phyloP scores from a whole-genome alignment of 2,888 invertebrate genomes.

The Diplolepis rosae region DNA sequence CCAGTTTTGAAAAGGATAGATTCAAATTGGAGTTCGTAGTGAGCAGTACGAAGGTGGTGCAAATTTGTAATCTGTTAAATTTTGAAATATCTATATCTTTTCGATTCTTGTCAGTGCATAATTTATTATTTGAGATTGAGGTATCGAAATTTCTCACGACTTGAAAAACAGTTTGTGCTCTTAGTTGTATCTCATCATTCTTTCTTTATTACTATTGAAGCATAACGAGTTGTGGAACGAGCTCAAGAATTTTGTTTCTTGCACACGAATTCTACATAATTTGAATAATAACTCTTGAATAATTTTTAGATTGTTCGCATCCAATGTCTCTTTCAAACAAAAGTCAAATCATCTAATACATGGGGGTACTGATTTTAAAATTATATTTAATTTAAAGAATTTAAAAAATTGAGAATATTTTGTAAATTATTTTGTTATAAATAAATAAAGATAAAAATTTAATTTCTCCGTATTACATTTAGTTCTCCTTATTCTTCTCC shows the following conservation, averaged over 20 bases:
- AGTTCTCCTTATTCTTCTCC: not conserved
- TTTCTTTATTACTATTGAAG: constrained; percentile 23
- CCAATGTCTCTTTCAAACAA: not conserved
- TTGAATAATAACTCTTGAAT: too few species aligned
- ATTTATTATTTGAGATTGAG: not conserved
- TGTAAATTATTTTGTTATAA: not conserved
- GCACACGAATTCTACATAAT: constrained; percentile 18
- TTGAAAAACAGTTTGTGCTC: constrained; percentile 18
- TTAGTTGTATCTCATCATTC: constrained; percentile 8
- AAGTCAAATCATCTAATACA: too few species aligned
- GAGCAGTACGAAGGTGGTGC: constrained; percentile 61
- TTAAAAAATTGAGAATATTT: too few species aligned
- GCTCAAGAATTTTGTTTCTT: not conserved
- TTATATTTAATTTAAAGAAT: too few species aligned
- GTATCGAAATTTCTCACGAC: not conserved
- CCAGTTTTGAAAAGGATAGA: constrained; percentile 62
- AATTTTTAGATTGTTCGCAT: too few species aligned
- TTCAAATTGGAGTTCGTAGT: constrained; percentile 35
- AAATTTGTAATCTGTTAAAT: not conserved
- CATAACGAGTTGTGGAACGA: constrained; percentile 17
- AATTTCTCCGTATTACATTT: not conserved
- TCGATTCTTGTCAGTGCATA: not conserved
- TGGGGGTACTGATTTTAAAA: too few species aligned
- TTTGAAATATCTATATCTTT: not conserved
- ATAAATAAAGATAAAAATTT: not conserved